Base-by-base conservation (phyloP, 1,140 invertebrate species). In the Gonioctena quinquepunctata region DNA sequence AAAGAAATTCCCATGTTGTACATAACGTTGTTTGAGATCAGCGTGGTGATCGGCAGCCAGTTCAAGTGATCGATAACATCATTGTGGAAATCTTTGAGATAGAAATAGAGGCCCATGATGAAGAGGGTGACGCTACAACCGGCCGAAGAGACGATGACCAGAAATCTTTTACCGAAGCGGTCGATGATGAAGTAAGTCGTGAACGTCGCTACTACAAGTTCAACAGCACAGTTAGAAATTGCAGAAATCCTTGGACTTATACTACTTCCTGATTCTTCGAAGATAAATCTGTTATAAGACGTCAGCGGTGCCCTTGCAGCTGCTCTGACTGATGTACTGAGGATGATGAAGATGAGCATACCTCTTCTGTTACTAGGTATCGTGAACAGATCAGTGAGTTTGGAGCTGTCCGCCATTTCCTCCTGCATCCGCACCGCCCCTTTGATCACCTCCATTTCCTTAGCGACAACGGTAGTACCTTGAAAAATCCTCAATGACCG, bases 371-470 rank as follows among this genome's bases (percentile, higher is more conserved):
- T 88, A 1, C 83, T 85, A 0, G 70, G 66, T 2, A 83, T 83
- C 0, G 76, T 71, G 57, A 88, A 84, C 0, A 89, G 71, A 68
- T 88, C 84, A 70, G 82, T 81, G 74, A 89, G 81, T n/a, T 73
- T 75, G 0, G 77, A 50, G 64, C 76, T 71, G 16, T 72, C 57
- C 2, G 76, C 73, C 59, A 71, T 28, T 71, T 82, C 78, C 18
- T 42, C 28, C 54, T 82, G 79, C 66, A 76, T 72, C 4, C 61
- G 85, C 23, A 73, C 79, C 2, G 78, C 77, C 74, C 72, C 67
- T 8, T 93, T 90, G 42, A 96, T 89, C 22, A 91, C 90, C 13
- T 89, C 84, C 68, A 95, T 84, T 84, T 97, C 95, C 8, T 90
- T 88, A 42, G 90, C 87, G 16, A 95, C 89, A 77, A 96, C 91